Evolutionary conservation across 2,888 invertebrate species (phyloP).

Genomic region (Scrobipalpa costella): DNA sequence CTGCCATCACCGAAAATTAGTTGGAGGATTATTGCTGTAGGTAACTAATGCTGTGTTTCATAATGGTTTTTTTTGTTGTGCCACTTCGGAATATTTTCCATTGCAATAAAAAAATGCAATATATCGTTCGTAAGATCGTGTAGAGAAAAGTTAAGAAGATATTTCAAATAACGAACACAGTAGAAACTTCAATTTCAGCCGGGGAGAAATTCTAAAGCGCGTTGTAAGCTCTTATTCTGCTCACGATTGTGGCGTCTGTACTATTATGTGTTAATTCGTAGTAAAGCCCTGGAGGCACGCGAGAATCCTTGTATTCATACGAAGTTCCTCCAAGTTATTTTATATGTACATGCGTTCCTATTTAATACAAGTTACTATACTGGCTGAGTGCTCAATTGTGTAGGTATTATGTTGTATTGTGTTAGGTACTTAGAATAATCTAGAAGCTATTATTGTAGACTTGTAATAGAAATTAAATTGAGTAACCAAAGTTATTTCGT

Average conservation of each 20-base stretch:
- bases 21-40: too few relatives aligned
- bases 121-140: too few relatives aligned
- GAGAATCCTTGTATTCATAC: neutral
- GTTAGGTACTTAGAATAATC: neutral
- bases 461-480: too few relatives aligned
- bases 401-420: neutral
- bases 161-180: neutral
- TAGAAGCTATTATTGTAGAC: neutral
- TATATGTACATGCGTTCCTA: neutral
- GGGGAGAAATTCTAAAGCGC: neutral
- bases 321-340: neutral
- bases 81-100: too few relatives aligned
- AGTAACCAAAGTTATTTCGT: too few relatives aligned
- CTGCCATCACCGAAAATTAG: too few relatives aligned
- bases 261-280: neutral
- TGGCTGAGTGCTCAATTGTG: neutral
- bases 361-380: neutral
- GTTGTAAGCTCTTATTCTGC: neutral
- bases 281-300: neutral
- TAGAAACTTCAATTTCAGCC: neutral
- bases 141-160: neutral
- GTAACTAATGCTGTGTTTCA: too few relatives aligned
- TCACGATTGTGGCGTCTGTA: constrained; percentile 1
- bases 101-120: too few relatives aligned
- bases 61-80: neutral